These are phyloP conservation scores for Pogonus chalceus DNA, from an alignment of 1,140 invertebrate genomes.

Conservation along the genomic window DNA sequence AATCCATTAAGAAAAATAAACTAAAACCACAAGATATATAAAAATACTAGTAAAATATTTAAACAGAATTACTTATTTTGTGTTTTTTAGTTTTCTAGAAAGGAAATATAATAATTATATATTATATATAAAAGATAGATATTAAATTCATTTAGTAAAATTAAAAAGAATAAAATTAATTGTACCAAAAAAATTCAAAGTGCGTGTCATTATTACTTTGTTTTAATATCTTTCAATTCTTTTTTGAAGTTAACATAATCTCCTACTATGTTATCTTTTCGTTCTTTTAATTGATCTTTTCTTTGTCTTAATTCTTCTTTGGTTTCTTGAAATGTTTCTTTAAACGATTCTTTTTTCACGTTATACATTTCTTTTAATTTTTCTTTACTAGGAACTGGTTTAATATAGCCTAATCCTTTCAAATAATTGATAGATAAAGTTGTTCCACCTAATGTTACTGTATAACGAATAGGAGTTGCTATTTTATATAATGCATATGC, in stretches of 20 bases:
- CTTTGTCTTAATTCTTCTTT: constrained; percentile 30
- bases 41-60: too few species aligned
- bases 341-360: constrained; percentile 43
- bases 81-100: too few species aligned
- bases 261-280: constrained; percentile 38
- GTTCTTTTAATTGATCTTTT: constrained; percentile 32
- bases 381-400: constrained; percentile 50
- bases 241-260: constrained; percentile 40
- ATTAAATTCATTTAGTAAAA: too few species aligned
- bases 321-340: constrained; percentile 38
- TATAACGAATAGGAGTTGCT: constrained; percentile 79
- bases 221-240: constrained; percentile 39
- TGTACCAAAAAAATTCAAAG: too few species aligned
- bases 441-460: constrained; percentile 73
- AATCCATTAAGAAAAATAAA: too few species aligned
- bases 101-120: too few species aligned
- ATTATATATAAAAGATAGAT: too few species aligned
- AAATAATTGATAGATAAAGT: constrained; percentile 60
- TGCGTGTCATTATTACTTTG: constrained; percentile 21
- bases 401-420: constrained; percentile 54
- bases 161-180: too few species aligned
- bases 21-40: too few species aligned
- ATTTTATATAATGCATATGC: constrained; percentile 88
- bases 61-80: too few species aligned
- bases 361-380: constrained; percentile 49